Conservation (phyloP, 2,888 invertebrate genomes). For the Apamea epomidion region DNA sequence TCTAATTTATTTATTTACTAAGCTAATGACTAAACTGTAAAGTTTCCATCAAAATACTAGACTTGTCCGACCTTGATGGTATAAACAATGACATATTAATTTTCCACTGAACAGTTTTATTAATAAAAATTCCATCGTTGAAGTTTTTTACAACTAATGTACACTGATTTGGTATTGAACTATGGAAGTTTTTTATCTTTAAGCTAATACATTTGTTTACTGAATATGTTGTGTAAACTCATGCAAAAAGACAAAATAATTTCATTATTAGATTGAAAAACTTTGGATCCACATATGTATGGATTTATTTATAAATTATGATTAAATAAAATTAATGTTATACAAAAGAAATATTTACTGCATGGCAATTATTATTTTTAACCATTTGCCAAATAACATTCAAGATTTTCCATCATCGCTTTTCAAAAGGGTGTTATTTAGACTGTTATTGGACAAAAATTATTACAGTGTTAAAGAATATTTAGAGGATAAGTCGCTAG, state of each 20-base stretch:
- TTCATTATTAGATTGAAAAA: neutral
- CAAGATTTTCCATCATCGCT: too few relatives aligned
- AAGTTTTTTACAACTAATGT: neutral
- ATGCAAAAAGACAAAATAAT: too few relatives aligned
- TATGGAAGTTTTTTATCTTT: neutral
- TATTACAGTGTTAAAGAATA: too few relatives aligned
- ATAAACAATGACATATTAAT: constrained; percentile 55
- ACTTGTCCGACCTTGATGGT: constrained; percentile 56
- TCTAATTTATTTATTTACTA: constrained; percentile 21
- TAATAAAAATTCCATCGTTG: constrained; percentile 12
- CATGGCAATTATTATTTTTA: too few relatives aligned
- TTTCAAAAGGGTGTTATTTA: too few relatives aligned
- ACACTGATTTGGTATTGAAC: neutral
- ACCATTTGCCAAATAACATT: too few relatives aligned
- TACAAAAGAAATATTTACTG: too few relatives aligned
- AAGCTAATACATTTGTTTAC: neutral
- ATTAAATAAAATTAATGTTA: too few relatives aligned
- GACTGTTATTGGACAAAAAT: too few relatives aligned
- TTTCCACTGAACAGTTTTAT: constrained; percentile 43
- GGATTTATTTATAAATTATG: too few relatives aligned
- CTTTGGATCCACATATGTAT: neutral
- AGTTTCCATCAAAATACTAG: constrained; percentile 55
- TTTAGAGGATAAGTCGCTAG: too few relatives aligned
- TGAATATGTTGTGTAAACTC: neutral
- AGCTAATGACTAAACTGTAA: constrained; percentile 33